A percentile compares a stretch with the other conserved stretches of the same genome.
Evolutionary conservation across 2,113 vertebrate species (phyloP).

Genomic region (Irena cyanogastra): DNA sequence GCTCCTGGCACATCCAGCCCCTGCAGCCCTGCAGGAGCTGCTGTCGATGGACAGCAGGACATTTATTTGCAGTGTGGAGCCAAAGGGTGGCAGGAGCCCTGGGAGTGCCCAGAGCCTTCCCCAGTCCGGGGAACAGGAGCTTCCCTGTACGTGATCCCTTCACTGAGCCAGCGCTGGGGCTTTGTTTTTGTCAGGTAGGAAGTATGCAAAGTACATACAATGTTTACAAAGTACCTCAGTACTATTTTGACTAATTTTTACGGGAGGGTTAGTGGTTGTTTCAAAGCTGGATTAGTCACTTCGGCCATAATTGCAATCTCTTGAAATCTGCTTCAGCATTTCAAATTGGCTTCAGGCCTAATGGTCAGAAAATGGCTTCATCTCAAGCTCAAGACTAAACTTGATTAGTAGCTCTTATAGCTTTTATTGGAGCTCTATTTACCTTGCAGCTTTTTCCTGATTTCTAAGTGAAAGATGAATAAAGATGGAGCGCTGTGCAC

Average conservation of each 20-base stretch:
- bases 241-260: slow-evolving; percentile 18
- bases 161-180: not conserved
- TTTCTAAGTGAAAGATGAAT: not conserved
- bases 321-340: not conserved
- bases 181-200: not conserved
- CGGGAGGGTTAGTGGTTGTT: slow-evolving; percentile 16
- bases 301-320: not conserved
- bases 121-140: fast-evolving
- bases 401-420: not conserved
- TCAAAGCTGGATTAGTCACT: slow-evolving; percentile 36
- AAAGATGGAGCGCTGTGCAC: not conserved
- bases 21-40: not conserved
- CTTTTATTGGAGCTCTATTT: not conserved
- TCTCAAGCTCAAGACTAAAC: not conserved
- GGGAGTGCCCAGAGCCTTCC: not conserved
- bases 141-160: not conserved
- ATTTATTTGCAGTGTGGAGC: not conserved
- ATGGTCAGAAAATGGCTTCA: not conserved
- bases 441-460: not conserved
- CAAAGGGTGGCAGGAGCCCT: not conserved
- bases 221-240: slow-evolving; percentile 20
- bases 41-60: not conserved
- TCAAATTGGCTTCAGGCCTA: not conserved
- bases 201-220: not conserved
- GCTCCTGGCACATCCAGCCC: not conserved